Percentiles rank a stretch among this genome's conserved stretches.
phyloP scores from a whole-genome alignment of 2,797 vertebrate genomes.

The Clarias platycephalus region DNA sequence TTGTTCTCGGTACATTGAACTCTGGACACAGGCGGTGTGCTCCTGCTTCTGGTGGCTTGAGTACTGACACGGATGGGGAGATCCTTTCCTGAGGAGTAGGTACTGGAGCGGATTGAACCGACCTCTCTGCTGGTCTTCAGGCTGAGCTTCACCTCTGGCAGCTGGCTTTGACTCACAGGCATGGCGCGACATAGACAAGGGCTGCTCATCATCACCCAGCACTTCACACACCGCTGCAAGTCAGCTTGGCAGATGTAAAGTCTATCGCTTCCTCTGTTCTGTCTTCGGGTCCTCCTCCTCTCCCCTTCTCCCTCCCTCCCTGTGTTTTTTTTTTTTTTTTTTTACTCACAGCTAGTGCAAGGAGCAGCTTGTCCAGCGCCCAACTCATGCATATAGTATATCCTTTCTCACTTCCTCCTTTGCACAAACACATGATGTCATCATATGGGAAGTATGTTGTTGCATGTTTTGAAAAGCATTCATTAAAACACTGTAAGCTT shows the following conservation, averaged over 20 bases:
- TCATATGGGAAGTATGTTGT: slow-evolving; percentile 22
- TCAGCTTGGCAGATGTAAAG: slow-evolving; percentile 36
- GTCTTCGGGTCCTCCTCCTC: slow-evolving; percentile 53
- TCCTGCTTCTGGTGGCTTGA: slow-evolving; percentile 69
- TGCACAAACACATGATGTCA: slow-evolving; percentile 43
- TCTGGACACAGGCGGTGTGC: slow-evolving; percentile 74
- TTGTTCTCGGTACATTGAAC: slow-evolving; percentile 61
- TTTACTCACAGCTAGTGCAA: slow-evolving; percentile 58
- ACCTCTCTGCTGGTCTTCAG: slow-evolving; percentile 70
- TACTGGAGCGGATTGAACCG: slow-evolving; percentile 51
- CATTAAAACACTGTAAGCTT: not conserved
- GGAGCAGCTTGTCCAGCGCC: slow-evolving; percentile 58
- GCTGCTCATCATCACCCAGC: slow-evolving; percentile 74
- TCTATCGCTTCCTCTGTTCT: slow-evolving; percentile 44
- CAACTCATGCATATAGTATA: slow-evolving; percentile 73
- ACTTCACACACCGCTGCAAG: slow-evolving; percentile 8
- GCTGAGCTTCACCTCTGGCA: slow-evolving; percentile 76
- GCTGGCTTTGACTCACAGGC: slow-evolving; percentile 72
- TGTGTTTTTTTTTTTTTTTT: slow-evolving; percentile 50
- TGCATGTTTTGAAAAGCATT: not conserved
- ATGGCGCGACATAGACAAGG: slow-evolving; percentile 73
- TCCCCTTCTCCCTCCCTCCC: slow-evolving; percentile 17
- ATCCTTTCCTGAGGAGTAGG: slow-evolving; percentile 64
- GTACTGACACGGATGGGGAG: slow-evolving; percentile 56
- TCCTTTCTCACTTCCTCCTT: slow-evolving; percentile 43